phyloP scores from a whole-genome alignment of 2,113 vertebrate genomes.

The Mobula birostris region DNA sequence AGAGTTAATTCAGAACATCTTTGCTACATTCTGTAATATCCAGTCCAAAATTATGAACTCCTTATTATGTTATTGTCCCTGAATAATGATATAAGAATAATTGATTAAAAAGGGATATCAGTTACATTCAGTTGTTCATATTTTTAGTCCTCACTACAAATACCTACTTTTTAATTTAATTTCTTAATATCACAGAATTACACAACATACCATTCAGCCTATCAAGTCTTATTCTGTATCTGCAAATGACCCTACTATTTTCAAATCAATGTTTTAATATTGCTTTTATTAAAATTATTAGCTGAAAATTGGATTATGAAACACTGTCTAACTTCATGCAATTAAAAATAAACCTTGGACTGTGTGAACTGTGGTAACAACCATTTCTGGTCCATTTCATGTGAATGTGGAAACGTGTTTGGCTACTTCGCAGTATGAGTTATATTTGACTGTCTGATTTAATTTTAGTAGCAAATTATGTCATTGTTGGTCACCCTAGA shows the following conservation, averaged over 20 bases:
- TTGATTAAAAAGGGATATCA: neutral
- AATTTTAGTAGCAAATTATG: too few relatives aligned
- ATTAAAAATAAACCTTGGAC: too few relatives aligned
- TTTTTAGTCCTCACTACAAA: neutral
- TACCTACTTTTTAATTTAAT: neutral
- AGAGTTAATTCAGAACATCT: neutral
- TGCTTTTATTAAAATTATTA: too few relatives aligned
- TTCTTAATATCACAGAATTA: neutral
- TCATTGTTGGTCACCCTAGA: too few relatives aligned
- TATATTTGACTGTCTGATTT: too few relatives aligned
- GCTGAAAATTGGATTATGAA: too few relatives aligned
- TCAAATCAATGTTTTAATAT: neutral
- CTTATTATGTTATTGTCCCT: neutral
- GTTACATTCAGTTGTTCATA: neutral
- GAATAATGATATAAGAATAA: neutral
- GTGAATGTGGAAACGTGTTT: too few relatives aligned
- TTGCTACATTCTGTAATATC: neutral
- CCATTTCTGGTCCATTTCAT: too few relatives aligned
- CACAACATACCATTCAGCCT: neutral
- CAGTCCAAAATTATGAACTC: neutral
- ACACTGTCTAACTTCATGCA: too few relatives aligned
- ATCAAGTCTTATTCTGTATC: neutral
- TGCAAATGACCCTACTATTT: neutral
- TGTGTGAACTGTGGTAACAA: too few relatives aligned
- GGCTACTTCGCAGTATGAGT: too few relatives aligned